Evolutionary conservation across 2,113 vertebrate species (phyloP).

Genomic region (Pseudopodoces humilis): DNA sequence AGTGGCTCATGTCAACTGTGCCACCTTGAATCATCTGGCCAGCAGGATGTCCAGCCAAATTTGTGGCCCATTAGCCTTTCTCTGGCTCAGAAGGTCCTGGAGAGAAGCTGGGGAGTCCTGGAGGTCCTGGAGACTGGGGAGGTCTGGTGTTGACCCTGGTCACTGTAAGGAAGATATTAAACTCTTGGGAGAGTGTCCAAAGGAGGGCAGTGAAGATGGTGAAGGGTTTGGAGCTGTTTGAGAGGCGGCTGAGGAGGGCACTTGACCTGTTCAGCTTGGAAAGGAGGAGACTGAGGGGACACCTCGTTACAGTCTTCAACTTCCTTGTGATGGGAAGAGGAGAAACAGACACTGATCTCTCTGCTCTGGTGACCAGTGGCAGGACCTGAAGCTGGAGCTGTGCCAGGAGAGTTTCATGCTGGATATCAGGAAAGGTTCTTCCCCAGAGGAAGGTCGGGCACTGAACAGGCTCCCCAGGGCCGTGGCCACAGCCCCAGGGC

Average conservation of each 20-base stretch:
- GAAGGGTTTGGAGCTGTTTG: neutral
- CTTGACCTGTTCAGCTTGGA: neutral
- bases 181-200: neutral
- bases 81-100: neutral
- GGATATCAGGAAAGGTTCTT: neutral
- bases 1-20: neutral
- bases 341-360: neutral
- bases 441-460: neutral
- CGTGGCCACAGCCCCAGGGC: fast-evolving
- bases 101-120: too few relatives aligned
- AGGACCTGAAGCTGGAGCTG: neutral
- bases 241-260: neutral
- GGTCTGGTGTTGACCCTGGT: neutral
- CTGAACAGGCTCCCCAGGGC: neutral
- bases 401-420: neutral
- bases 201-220: fast-evolving
- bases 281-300: neutral
- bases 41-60: neutral
- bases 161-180: neutral
- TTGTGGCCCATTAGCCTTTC: neutral
- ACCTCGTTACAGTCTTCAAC: fast-evolving
- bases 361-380: neutral
- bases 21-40: neutral
- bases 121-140: neutral
- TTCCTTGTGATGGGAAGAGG: neutral